Evolutionary conservation across 2,113 vertebrate genomes (phyloP).

Genomic region (Aptenodytes forsteri): DNA sequence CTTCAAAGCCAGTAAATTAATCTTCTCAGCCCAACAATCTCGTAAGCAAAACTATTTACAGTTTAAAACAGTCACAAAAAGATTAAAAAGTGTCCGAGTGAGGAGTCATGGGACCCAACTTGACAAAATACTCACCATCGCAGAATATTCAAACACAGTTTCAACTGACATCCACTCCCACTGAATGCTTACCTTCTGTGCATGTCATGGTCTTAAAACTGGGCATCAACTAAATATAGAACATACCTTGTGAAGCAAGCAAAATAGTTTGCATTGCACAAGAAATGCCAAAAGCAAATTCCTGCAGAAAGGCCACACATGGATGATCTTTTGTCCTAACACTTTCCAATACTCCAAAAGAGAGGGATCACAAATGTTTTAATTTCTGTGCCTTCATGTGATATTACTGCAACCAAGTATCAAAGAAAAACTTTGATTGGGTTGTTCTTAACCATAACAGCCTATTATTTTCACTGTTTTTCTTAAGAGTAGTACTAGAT

Average conservation of each 20-base stretch:
- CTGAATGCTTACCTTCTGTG: fast-evolving
- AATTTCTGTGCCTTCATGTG: neutral
- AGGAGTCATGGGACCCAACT: neutral
- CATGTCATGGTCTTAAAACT: neutral
- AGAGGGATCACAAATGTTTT: neutral
- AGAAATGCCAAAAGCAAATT: neutral
- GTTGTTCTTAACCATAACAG: neutral
- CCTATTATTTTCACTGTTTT: neutral
- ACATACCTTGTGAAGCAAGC: neutral
- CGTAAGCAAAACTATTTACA: neutral
- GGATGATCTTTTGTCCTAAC: neutral
- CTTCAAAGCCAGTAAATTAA: neutral
- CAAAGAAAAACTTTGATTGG: neutral
- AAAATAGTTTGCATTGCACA: neutral
- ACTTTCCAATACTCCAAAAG: neutral
- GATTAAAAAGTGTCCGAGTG: neutral
- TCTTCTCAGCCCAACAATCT: neutral
- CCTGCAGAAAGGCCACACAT: neutral
- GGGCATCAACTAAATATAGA: neutral
- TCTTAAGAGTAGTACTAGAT: neutral
- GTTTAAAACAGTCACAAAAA: neutral
- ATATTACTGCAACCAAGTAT: neutral
- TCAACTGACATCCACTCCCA: neutral
- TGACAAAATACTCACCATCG: neutral
- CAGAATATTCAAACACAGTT: neutral